phyloP scores from a whole-genome alignment of 2,113 vertebrate genomes.

The Tachysurus vachellii region DNA sequence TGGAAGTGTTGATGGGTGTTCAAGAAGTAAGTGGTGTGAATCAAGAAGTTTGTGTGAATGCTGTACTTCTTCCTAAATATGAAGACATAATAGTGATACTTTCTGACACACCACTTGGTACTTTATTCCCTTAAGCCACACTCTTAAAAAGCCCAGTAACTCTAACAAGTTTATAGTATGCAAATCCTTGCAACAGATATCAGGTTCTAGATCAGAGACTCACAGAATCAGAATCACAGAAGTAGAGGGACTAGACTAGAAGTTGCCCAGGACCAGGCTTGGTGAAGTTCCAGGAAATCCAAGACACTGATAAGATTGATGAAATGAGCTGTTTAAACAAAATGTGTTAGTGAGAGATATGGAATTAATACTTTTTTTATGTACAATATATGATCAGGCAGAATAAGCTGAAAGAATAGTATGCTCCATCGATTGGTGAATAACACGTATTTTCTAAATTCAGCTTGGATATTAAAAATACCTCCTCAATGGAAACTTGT shows the following conservation, averaged over 20 bases:
- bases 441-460: background rate
- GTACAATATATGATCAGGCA: background rate
- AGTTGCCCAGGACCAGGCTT: background rate
- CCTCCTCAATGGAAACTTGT: background rate
- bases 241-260: background rate
- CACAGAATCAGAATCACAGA: background rate
- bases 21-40: background rate
- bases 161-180: background rate
- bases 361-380: background rate
- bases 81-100: background rate
- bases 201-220: background rate
- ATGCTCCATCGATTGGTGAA: background rate
- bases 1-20: background rate
- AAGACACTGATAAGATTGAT: background rate
- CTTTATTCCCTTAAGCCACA: background rate
- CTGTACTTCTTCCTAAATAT: background rate
- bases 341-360: background rate
- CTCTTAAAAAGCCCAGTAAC: background rate
- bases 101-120: background rate
- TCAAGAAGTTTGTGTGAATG: background rate
- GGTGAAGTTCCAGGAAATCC: background rate
- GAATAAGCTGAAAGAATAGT: background rate
- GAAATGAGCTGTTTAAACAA: background rate
- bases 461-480: background rate
- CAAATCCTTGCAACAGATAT: background rate